Evolutionary conservation across 1,140 invertebrate species (phyloP), one percentile per base, ranked within the genome.

Genomic region (Anoplophora glabripennis): DNA sequence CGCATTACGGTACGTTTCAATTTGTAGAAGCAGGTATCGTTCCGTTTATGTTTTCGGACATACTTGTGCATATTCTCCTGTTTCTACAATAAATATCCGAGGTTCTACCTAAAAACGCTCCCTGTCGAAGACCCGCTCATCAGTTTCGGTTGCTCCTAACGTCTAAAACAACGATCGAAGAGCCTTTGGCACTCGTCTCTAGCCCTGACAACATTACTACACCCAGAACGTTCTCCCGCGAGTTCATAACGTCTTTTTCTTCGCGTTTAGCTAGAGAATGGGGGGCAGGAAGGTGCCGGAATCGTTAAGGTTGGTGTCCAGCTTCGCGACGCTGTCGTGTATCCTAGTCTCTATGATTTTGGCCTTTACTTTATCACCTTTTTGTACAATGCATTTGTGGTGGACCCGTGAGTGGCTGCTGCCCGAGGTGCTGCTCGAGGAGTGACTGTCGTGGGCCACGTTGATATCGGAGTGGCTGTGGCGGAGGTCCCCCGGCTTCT

Each of bases 241-340:
- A 42, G 41, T 12, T 21, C 38, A 36, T 7, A 28, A 28, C 21
- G 21, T 28, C 21, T 28, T 28, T 28, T 28, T 21, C 41, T 46
- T 12, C 7, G 51, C 53, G 40, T 52, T 58, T 33, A 53, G 62
- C 65, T 75, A 82, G 53, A 83, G 76, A 63, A 86, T 86, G 51
- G 84, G 83, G 41, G 84, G 84, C 57, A 87, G 72, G 71, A 85
- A 86, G 15, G 83, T 85, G 47, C 83, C 84, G 15, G 46, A 48
- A 70, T 86, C 83, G 66, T 86, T 83, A 53, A 84, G 76, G 69
- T 81, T 83, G 35, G 79, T 79, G 67, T 85, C 82, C 54, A 81
- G 17, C 44, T 66, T 68, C 33, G 49, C 45, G 49, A 47, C 59
- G 48, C 74, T 74, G 57, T 69, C 66, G 49, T 71, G 64, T 57